Evolutionary conservation across 1,140 invertebrate species (phyloP).

Genomic region (Chironomus tepperi): DNA sequence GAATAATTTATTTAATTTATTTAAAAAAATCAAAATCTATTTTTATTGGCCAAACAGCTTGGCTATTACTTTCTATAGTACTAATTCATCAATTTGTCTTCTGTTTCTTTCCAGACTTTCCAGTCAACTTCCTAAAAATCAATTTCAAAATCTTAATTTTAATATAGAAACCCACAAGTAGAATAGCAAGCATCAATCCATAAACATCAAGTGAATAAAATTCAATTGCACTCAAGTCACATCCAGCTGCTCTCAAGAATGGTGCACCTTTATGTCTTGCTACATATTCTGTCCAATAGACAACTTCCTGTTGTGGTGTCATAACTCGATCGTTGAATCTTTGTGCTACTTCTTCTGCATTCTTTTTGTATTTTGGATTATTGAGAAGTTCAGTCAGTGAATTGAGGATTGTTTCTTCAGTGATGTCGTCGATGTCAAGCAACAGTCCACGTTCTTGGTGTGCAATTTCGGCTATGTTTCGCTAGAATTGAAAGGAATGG

Average conservation of each 20-base stretch:
- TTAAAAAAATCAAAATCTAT: no score
- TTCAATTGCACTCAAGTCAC: slow-evolving; percentile 37
- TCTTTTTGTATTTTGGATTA: slow-evolving; percentile 42
- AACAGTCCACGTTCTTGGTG: slow-evolving; percentile 35
- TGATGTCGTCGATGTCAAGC: slow-evolving; percentile 35
- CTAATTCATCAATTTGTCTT: no score
- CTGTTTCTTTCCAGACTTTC: neutral
- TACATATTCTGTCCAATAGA: no score
- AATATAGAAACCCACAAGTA: slow-evolving; percentile 27
- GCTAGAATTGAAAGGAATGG: no score
- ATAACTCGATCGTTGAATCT: no score
- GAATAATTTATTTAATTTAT: no score
- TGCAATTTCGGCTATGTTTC: slow-evolving; percentile 38
- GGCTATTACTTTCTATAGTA: no score
- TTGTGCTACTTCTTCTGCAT: slow-evolving; percentile 48
- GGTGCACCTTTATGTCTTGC: slow-evolving; percentile 44
- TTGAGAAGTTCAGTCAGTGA: neutral
- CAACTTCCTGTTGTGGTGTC: no score
- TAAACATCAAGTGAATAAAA: slow-evolving; percentile 46
- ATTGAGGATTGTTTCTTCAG: slow-evolving; percentile 22
- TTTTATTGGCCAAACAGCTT: no score
- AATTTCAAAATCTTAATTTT: slow-evolving; percentile 22
- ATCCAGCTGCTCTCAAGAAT: slow-evolving; percentile 38
- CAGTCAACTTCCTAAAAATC: neutral
- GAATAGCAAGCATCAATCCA: slow-evolving; percentile 31